Percentiles rank a stretch among this genome's conserved stretches.
These are phyloP conservation scores for Lamellibrachia satsuma DNA, from an alignment of 2,888 invertebrate genomes.

Conservation along the genomic window DNA sequence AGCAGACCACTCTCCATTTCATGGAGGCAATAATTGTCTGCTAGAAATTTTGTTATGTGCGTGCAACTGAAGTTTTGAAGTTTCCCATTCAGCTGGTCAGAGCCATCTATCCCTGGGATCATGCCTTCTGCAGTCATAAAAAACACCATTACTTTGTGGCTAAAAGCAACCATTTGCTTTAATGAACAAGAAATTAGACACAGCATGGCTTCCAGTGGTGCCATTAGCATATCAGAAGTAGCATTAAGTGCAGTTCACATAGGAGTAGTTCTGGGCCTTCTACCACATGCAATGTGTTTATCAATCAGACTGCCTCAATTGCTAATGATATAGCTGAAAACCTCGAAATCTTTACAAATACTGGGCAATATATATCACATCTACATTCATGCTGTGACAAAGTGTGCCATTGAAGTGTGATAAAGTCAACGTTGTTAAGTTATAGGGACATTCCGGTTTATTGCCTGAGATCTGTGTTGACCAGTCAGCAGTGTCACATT, in stretches of 20 bases:
- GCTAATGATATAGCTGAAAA: background rate
- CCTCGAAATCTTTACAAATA: background rate
- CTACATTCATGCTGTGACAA: background rate
- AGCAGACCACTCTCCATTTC: too few relatives aligned
- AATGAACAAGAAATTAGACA: background rate
- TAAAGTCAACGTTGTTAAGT: background rate
- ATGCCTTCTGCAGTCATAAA: background rate
- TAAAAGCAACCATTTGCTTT: conserved; percentile 7
- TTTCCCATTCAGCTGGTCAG: background rate
- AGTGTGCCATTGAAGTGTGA: background rate
- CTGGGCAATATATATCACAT: background rate
- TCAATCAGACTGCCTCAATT: background rate
- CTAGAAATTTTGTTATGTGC: background rate
- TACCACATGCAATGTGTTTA: background rate
- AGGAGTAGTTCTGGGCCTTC: background rate
- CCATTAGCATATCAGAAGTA: background rate
- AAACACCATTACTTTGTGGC: background rate
- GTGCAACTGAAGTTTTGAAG: background rate
- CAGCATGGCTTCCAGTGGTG: background rate
- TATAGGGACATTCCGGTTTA: background rate
- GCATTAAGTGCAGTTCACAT: background rate
- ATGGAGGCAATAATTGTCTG: background rate
- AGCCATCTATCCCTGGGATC: background rate
- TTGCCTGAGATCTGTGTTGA: background rate
- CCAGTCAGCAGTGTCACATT: background rate